Evolutionary conservation across 64 coral and sea anemone genomes (phyloP).

Genomic region (Actinia tenebrosa): DNA sequence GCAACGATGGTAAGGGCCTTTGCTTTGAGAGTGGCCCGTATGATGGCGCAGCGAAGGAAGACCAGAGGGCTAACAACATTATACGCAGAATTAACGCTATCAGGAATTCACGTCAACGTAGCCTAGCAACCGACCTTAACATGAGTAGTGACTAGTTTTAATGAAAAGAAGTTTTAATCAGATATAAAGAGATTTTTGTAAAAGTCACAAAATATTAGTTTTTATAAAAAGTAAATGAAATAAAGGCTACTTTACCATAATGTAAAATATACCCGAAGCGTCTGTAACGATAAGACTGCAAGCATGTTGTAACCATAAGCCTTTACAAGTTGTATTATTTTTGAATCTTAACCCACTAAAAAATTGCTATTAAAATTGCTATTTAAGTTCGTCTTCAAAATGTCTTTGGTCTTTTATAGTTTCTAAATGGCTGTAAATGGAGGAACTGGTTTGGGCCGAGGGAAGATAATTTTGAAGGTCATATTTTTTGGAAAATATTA

Average conservation of each 20-base stretch:
- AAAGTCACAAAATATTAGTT: neutral
- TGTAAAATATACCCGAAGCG: neutral
- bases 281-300: neutral
- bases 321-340: neutral
- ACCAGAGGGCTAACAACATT: neutral
- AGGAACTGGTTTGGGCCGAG: too few relatives aligned
- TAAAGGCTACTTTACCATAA: neutral
- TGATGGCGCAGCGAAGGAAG: neutral
- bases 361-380: neutral
- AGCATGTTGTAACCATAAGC: neutral
- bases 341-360: neutral
- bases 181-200: neutral
- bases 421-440: too few relatives aligned
- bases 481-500: too few relatives aligned
- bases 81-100: neutral
- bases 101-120: neutral
- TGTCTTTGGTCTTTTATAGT: neutral
- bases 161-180: neutral
- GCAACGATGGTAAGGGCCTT: neutral
- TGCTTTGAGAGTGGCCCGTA: neutral
- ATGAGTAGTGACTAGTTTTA: neutral
- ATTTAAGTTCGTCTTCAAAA: neutral
- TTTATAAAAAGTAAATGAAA: constrained; percentile 3
- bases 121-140: neutral
- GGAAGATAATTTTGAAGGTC: too few relatives aligned